Evolutionary conservation across 2,113 vertebrate species (phyloP).

Genomic region (Chaenogobius annularis): DNA sequence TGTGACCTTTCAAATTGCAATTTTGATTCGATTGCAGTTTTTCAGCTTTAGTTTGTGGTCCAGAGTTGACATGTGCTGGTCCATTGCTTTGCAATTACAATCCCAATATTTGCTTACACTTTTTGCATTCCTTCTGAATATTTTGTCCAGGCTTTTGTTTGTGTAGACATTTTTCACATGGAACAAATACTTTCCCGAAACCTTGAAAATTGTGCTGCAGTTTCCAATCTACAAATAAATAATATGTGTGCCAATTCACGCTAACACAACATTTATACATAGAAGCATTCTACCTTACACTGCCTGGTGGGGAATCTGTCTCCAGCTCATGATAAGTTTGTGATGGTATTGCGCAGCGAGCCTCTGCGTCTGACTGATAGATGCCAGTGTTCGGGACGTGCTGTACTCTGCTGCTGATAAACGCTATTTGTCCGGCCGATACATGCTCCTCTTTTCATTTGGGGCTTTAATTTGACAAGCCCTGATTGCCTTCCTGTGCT

Average conservation of each 20-base stretch:
- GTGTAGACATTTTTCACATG: neutral
- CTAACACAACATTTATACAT: slow-evolving; percentile 35
- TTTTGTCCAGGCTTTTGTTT: neutral
- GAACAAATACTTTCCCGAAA: neutral
- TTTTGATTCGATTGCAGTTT: too few species aligned
- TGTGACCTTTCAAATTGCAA: too few species aligned
- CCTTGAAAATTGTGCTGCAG: slow-evolving; percentile 14
- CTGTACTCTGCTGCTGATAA: slow-evolving; percentile 51
- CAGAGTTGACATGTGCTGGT: too few species aligned
- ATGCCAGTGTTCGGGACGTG: slow-evolving; percentile 34
- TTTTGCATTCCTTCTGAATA: too few species aligned
- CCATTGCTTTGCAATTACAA: too few species aligned
- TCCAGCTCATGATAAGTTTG: slow-evolving; percentile 26
- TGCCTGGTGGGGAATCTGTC: slow-evolving; percentile 21
- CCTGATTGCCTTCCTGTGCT: slow-evolving; percentile 51
- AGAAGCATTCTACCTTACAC: slow-evolving; percentile 44
- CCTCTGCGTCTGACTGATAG: slow-evolving; percentile 37
- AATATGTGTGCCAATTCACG: slow-evolving; percentile 29
- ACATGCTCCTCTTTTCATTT: slow-evolving; percentile 43
- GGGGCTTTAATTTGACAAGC: slow-evolving; percentile 51
- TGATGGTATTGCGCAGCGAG: slow-evolving; percentile 28
- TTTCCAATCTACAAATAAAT: slow-evolving; percentile 31
- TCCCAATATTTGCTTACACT: too few species aligned
- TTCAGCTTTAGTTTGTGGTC: too few species aligned
- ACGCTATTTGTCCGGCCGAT: slow-evolving; percentile 54